Evolutionary conservation across 53 echinoderm and acorn worm genomes (phyloP), one percentile per base, ranked within the genome.

Genomic region (Hippasteria phrygiana): DNA sequence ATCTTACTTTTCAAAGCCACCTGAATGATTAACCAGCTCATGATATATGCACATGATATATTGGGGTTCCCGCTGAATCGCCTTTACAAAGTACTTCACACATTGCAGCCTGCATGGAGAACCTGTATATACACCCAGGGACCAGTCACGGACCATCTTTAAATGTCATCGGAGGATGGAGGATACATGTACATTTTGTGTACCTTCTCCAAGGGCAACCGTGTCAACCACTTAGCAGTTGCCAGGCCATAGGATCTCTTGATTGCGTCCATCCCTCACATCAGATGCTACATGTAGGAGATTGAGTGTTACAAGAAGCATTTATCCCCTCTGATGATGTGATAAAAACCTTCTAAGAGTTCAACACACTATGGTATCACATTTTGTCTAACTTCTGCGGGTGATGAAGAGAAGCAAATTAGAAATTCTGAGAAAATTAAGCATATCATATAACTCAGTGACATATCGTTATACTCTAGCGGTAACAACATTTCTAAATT

Each of bases 151-250:
- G 59, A 26, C 7, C 22, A 59, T 59, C 59, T 24, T 24, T 26
- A 5, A 24, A 18, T 59, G 59, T 59, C 26, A n/a, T 8, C 6
- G n/a, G 46, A 74, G 34, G 16, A 18, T 54, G 32, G 47, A 29
- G 50, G 18, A 37, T 33, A 18, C 70, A 37, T 35, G 18, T 20
- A 1, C 18, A 31, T 31, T 69, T 33, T 69, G 34, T 35, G 16
- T 31, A 20, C 37, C 47, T 53, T 51, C 50, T 31, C 50, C 76
- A 43, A 1, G 47, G 76, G 17, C n/a, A 54, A 1, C 31, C 13
- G 33, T 11, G 76, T 43, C 76, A 76, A 53, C 76, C 76, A 76
- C 76, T 36, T 76, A 29, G n/a, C 47, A 34, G 76, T 53, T 54
- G 20, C 54, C 18, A 43, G 9, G 76, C 16, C 50, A 53, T 53